Conservation (phyloP, 2,797 vertebrate genomes). For the Leucoraja ocellata region DNA sequence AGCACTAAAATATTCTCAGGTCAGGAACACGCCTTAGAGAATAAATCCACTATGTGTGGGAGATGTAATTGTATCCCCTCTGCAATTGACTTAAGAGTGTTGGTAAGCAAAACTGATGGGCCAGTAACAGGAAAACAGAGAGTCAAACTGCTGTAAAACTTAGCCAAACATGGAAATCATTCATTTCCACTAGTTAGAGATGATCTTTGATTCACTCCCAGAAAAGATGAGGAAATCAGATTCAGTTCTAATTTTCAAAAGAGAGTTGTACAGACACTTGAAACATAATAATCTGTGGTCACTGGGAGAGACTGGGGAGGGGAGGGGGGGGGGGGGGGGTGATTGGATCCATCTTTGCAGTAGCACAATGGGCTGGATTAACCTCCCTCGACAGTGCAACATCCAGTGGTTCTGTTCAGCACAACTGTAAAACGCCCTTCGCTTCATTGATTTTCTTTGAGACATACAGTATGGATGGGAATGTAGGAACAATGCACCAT, state of each 20-base stretch:
- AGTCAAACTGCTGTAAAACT: background rate
- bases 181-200: background rate
- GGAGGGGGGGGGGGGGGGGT: background rate
- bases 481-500: no score
- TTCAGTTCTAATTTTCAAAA: background rate
- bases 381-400: no score
- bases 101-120: no score
- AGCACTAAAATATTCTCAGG: background rate
- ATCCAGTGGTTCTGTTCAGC: background rate
- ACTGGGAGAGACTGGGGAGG: background rate
- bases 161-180: background rate
- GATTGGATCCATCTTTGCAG: background rate
- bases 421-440: background rate
- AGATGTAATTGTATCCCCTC: no score
- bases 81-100: no score
- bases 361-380: background rate
- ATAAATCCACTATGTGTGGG: no score
- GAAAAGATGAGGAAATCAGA: background rate
- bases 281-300: background rate
- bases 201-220: background rate
- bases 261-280: background rate
- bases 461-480: background rate
- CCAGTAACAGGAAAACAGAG: background rate
- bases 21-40: background rate
- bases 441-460: background rate